Base-by-base conservation (phyloP, 1,140 invertebrate genomes). In the Hycleus phaleratus region DNA sequence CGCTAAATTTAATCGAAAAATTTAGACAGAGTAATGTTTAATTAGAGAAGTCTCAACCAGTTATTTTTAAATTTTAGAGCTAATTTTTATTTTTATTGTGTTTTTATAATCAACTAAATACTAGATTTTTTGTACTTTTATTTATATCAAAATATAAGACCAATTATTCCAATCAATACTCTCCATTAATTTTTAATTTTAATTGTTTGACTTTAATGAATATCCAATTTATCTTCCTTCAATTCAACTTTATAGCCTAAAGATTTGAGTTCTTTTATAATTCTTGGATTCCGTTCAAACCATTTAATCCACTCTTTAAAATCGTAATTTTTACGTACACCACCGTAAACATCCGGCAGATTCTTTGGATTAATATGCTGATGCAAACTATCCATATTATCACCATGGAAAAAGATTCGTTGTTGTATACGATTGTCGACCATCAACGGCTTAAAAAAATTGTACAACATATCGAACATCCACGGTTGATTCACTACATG, bases 401-500 rank as follows among this genome's bases (percentile, higher is more conserved):
- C 74, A 0, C 87, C 86, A 68, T 90, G 88, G 67, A 90, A 86
- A 71, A 78, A 87, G 47, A 90, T 82, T 59, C 76, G 82, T 8
- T 83, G 78, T 12, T 76, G 76, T 82, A 88, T 88, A 3, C 32
- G 32, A 43, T 77, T 72, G 1, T 79, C 67, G 62, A 82, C 82
- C 9, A 90, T 70, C 1, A 90, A 72, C 0, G 86, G 87, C 62
- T 86, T 88, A 66, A 90, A 89, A 6, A 89, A 80, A 45, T 80
- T 81, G 67, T 83, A 89, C 18, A 86, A 84, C 38, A 85, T 82
- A 65, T 88, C 86, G 65, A 89, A 89, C 0, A 87, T 70, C 86
- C 86, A 88, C 0, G 86, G 85, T 63, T 90, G 85, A 65, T 87
- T 82, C 0, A 90, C 76, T 42, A 90, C 83, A 69, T 90, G 88